These are phyloP conservation scores for Eudasyphora cyanicolor DNA, from an alignment of 2,888 invertebrate species.

Conservation along the genomic window DNA sequence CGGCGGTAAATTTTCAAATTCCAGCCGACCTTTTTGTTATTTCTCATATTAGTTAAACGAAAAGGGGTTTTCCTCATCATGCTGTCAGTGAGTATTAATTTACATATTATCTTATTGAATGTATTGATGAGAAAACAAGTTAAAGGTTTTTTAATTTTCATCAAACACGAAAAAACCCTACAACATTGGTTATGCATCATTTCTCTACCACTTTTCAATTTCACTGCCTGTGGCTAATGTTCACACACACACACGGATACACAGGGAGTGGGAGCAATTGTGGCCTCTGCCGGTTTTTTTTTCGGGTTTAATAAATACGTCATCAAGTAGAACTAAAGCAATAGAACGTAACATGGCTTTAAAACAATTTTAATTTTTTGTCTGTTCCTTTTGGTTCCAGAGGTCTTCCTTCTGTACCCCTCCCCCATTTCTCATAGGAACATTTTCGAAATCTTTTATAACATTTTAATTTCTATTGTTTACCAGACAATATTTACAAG, in stretches of 20 bases:
- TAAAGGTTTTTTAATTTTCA: neutral
- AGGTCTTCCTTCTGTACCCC: too few species aligned
- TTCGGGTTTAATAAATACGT: slow-evolving; percentile 18
- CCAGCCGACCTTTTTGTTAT: neutral
- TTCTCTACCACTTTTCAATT: neutral
- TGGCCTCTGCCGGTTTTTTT: neutral
- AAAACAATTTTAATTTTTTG: neutral
- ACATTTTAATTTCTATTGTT: slow-evolving; percentile 43
- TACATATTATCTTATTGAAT: neutral
- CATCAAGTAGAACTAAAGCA: neutral
- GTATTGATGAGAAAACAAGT: neutral
- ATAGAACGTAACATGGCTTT: neutral
- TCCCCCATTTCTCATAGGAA: too few species aligned
- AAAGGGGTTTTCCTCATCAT: neutral
- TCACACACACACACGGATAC: neutral
- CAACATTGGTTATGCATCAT: neutral
- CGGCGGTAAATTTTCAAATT: neutral
- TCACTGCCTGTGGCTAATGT: slow-evolving; percentile 3
- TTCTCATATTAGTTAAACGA: neutral
- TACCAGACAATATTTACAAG: slow-evolving; percentile 23
- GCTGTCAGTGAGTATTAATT: neutral
- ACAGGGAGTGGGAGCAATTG: neutral
- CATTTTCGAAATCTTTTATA: neutral
- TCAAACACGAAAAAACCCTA: neutral
- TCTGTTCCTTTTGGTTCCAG: neutral